These are phyloP conservation scores for Echinops telfairi DNA, from an alignment of 2,113 vertebrate species.

Conservation along the genomic window DNA sequence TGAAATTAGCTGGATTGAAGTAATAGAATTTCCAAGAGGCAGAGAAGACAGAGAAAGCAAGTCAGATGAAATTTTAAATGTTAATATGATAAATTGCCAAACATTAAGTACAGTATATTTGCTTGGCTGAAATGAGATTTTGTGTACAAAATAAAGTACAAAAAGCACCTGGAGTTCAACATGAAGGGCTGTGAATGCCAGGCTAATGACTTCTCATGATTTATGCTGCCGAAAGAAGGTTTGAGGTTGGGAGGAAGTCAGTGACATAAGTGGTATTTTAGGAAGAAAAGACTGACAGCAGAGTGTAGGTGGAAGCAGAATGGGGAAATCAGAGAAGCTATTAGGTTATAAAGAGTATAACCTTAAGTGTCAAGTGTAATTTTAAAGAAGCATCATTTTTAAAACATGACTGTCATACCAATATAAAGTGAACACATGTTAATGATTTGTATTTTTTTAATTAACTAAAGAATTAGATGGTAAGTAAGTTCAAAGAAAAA, in stretches of 20 bases:
- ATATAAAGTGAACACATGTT: too few relatives aligned
- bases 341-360: too few relatives aligned
- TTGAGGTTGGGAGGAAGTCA: neutral
- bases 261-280: slow-evolving; percentile 3
- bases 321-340: too few relatives aligned
- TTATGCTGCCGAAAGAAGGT: neutral
- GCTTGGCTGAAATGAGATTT: neutral
- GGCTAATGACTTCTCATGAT: neutral
- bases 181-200: neutral
- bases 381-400: too few relatives aligned
- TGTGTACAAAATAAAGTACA: neutral
- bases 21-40: neutral
- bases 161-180: neutral
- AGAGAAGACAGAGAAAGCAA: neutral
- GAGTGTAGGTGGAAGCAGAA: too few relatives aligned
- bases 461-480: too few relatives aligned
- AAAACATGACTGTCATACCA: too few relatives aligned
- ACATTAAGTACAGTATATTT: neutral
- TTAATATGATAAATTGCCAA: neutral
- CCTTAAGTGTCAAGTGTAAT: too few relatives aligned
- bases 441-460: too few relatives aligned
- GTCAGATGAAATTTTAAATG: slow-evolving; percentile 20
- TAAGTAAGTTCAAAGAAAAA: too few relatives aligned
- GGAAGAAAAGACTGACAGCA: slow-evolving; percentile 2
- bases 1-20: slow-evolving; percentile 24